Percentiles rank a stretch among this genome's conserved stretches.
phyloP scores from a whole-genome alignment of 2,888 invertebrate species.

The Syrista parreyssii region DNA sequence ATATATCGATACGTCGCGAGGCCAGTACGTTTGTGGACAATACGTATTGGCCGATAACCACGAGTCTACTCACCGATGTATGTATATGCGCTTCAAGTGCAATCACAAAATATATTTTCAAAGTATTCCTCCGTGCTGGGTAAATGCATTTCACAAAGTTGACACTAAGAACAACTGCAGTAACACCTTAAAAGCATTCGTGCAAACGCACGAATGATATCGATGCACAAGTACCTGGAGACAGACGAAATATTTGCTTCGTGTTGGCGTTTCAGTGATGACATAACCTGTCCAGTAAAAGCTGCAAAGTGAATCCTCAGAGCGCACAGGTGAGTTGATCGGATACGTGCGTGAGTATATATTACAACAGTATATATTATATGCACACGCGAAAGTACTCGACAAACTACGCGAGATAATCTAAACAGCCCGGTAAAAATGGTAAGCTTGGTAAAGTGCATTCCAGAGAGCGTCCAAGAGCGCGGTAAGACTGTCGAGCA shows the following conservation, averaged over 20 bases:
- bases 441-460: slow-evolving; percentile 27
- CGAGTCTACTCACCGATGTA: background rate
- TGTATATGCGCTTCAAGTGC: background rate
- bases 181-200: background rate
- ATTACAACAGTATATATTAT: background rate
- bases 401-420: slow-evolving; percentile 15
- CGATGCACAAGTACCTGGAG: background rate
- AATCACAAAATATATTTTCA: background rate
- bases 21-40: background rate
- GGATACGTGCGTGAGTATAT: background rate
- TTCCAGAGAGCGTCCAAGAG: slow-evolving; percentile 32
- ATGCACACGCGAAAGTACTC: background rate
- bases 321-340: background rate
- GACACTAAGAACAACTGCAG: background rate
- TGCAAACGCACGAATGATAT: background rate
- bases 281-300: background rate
- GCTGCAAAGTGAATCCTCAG: background rate
- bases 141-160: background rate
- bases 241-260: background rate
- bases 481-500: slow-evolving; percentile 38
- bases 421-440: slow-evolving; percentile 1
- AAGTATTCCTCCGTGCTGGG: background rate
- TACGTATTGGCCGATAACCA: background rate
- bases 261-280: background rate
- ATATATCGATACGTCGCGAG: background rate